Percentiles rank a stretch among this genome's conserved stretches.
Evolutionary conservation across 2,888 invertebrate genomes (phyloP).

Genomic region (Rugalucina vietnamica): DNA sequence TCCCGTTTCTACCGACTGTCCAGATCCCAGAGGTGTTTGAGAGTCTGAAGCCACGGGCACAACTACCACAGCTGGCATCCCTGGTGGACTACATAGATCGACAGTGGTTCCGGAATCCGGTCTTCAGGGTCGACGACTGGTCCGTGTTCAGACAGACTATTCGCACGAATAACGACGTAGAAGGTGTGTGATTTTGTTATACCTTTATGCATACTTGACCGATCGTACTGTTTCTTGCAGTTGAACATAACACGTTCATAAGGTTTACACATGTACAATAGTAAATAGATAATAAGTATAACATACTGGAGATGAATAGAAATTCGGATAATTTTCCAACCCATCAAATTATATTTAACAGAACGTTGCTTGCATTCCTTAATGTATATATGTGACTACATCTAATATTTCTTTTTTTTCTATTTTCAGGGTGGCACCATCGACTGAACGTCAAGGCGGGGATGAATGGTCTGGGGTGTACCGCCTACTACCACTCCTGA

Average conservation of each 20-base stretch:
- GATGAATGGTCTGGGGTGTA: background rate
- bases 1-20: background rate
- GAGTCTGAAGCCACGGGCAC: background rate
- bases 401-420: no score
- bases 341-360: no score
- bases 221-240: no score
- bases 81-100: background rate
- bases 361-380: no score
- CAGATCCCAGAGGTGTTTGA: background rate
- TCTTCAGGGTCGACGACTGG: background rate
- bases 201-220: no score
- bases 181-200: no score
- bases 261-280: no score
- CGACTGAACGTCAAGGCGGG: background rate
- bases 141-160: constrained; percentile 1
- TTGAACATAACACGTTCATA: no score
- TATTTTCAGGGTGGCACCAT: background rate
- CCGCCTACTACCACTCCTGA: background rate
- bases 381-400: no score
- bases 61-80: background rate
- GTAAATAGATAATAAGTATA: no score
- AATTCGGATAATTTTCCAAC: no score
- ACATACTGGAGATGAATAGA: no score
- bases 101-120: constrained; percentile 7
- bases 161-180: constrained; percentile 8